Base-by-base conservation (phyloP, 2,888 invertebrate species). In the Orthosia cruda region DNA sequence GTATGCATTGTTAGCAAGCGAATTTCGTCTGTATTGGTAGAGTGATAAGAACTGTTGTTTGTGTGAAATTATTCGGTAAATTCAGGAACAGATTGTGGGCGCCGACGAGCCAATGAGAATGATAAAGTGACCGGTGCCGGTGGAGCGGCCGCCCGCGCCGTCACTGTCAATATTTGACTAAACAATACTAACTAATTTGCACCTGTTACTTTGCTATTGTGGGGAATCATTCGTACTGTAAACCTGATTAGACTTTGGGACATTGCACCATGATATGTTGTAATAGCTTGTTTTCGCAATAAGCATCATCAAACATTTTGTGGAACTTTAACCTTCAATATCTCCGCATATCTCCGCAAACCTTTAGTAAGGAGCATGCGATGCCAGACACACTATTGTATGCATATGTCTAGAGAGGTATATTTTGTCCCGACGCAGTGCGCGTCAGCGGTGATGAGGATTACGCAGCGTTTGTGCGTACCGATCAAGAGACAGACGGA, bases 101-200 rank as follows among this genome's bases (percentile, higher is more conserved):
- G 84, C 87, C 87, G 90, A 92, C 88, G 89, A 90, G 88, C 85
- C 88, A 89, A 89, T 90, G 89, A 92, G 89, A 89, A 90, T 92
- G 92, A 93, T 92, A 87, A 90, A 92, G 92, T 88, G 91, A 89
- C 89, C 89, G 84, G 86, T 86, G 83, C 89, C 89, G 84, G 86
- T 86, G 83, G 81, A 81, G 83, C 84, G 78, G 88, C 84, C 80
- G 71, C 40, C 40, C 40, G 40, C 40, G 40, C 77, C 71, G 77
- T 81, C 81, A 70, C 63, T 74, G 87, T 75, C 86, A 87, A 83
- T 84, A 86, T 87, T 84, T 72, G 74, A 47, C 61, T 73, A 79
- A 84, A 86, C 84, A 87, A 84, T 86, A 69, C 75, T 71, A 77
- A 79, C 87, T 86, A 86, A 87, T 84, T 84, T 79, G 80, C 84